Conservation (phyloP, 2,888 invertebrate genomes). For the Ditula angustiorana region DNA sequence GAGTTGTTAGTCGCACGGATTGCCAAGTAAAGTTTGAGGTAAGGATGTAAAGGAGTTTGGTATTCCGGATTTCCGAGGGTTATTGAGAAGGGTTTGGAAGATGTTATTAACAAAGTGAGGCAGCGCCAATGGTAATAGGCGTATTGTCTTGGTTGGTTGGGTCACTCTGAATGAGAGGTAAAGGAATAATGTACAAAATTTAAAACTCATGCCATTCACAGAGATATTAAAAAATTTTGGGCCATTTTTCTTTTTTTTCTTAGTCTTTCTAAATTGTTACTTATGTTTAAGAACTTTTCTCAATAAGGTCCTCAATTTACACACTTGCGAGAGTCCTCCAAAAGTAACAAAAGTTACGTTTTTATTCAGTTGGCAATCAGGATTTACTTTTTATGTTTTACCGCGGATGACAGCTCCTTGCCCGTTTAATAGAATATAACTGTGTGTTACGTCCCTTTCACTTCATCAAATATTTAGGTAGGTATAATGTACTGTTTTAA, state of each 20-base stretch:
- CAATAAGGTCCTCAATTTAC: slow-evolving; percentile 22
- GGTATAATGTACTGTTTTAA: too few species aligned
- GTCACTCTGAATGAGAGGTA: background rate
- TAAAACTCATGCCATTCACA: too few species aligned
- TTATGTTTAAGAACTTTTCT: slow-evolving; percentile 28
- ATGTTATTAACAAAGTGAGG: background rate
- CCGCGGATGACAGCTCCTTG: slow-evolving; percentile 39
- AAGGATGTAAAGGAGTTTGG: slow-evolving; percentile 11
- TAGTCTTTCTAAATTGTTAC: background rate
- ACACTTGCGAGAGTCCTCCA: background rate
- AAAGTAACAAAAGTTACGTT: background rate
- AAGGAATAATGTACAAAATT: too few species aligned
- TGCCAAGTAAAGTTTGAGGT: slow-evolving; percentile 36
- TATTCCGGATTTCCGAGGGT: slow-evolving; percentile 24
- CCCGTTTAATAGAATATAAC: slow-evolving; percentile 9
- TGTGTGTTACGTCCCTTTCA: background rate
- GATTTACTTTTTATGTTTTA: slow-evolving; percentile 37
- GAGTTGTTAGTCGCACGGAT: slow-evolving; percentile 45
- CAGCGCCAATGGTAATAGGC: too few species aligned
- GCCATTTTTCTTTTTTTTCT: too few species aligned
- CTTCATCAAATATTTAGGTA: background rate
- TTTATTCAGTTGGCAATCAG: slow-evolving; percentile 27
- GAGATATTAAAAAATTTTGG: too few species aligned
- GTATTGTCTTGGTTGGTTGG: background rate
- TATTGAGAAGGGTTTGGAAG: slow-evolving; percentile 23